Evolutionary conservation across 1,140 invertebrate genomes (phyloP).

Genomic region (Mercenaria mercenaria): DNA sequence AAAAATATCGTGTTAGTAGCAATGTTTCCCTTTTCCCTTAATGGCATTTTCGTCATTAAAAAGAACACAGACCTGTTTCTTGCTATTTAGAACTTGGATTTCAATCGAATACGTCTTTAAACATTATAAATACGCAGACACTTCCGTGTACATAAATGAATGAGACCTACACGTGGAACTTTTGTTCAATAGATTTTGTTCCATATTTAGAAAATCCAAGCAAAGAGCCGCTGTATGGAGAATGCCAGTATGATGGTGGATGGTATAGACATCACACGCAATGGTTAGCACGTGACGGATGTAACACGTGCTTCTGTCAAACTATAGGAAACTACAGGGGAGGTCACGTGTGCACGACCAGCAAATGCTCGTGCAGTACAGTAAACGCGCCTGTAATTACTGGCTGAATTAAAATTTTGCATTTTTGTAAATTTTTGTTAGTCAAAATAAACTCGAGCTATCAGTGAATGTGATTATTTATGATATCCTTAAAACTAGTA

Average conservation of each 20-base stretch:
- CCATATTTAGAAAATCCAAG: not conserved
- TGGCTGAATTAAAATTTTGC: not conserved
- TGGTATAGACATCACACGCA: constrained; percentile 65
- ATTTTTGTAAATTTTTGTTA: not conserved
- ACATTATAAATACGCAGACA: not conserved
- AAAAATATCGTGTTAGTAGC: no score
- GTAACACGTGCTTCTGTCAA: constrained; percentile 72
- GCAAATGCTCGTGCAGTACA: constrained; percentile 30
- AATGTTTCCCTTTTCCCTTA: no score
- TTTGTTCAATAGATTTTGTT: not conserved
- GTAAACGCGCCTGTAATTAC: not conserved
- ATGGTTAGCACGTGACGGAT: constrained; percentile 66
- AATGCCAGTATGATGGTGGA: constrained; percentile 62
- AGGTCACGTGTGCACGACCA: constrained; percentile 67
- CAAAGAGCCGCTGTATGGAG: constrained; percentile 56
- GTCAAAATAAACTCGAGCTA: not conserved
- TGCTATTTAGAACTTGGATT: not conserved
- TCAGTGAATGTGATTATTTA: no score
- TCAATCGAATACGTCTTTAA: not conserved
- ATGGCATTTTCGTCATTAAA: no score
- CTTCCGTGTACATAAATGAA: not conserved
- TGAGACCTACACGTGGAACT: not conserved
- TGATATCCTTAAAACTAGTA: no score
- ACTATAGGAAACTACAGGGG: constrained; percentile 67
- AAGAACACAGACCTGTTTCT: no score